These are phyloP conservation scores for Tachuris rubrigastra DNA, from an alignment of 2,113 vertebrate species.

Conservation along the genomic window DNA sequence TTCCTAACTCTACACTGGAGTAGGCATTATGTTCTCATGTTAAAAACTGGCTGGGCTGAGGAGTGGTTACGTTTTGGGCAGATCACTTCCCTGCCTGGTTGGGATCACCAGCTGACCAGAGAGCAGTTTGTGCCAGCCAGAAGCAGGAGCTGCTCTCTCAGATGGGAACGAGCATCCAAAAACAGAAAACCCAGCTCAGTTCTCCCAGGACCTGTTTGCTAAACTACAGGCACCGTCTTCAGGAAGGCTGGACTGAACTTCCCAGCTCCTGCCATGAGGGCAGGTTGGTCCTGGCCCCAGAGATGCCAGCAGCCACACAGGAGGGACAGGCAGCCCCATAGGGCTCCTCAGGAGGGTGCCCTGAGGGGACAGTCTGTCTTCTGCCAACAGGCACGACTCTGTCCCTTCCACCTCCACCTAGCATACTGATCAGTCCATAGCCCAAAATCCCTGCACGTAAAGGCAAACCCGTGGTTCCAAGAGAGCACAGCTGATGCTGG, in stretches of 20 bases:
- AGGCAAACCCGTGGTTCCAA: background rate
- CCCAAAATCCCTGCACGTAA: background rate
- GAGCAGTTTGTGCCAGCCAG: background rate
- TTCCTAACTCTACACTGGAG: accelerated
- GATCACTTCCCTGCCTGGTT: background rate
- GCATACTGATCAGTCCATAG: accelerated
- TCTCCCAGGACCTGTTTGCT: background rate
- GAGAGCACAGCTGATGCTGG: background rate
- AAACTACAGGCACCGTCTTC: background rate
- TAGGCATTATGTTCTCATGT: background rate
- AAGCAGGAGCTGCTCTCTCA: background rate
- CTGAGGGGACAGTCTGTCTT: background rate
- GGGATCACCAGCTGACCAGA: background rate
- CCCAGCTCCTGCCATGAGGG: accelerated
- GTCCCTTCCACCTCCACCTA: background rate
- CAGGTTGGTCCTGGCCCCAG: background rate
- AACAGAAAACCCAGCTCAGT: background rate
- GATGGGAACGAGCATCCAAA: background rate
- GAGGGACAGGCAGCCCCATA: background rate
- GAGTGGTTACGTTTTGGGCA: background rate
- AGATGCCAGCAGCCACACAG: background rate
- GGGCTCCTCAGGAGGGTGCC: background rate
- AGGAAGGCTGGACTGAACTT: background rate
- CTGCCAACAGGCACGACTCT: background rate
- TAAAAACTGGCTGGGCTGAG: background rate